Evolutionary conservation across 2,888 invertebrate species (phyloP).

Genomic region (Andrena bucephala): DNA sequence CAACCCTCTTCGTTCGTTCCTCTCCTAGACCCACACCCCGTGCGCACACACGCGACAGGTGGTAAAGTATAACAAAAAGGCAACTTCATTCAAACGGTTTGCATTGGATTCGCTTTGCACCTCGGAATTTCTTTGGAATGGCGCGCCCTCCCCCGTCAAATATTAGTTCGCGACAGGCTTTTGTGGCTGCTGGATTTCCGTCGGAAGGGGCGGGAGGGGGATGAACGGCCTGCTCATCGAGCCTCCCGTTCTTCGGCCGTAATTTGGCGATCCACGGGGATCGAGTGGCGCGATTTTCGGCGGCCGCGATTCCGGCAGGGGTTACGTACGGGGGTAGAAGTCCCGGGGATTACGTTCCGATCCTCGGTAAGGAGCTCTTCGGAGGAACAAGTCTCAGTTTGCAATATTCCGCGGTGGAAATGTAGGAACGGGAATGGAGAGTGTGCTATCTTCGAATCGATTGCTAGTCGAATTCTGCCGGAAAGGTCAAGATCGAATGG

Average conservation of each 20-base stretch:
- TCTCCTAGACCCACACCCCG: constrained; percentile 65
- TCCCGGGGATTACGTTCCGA: too few species aligned
- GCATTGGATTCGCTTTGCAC: constrained; percentile 67
- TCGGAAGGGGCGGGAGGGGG: background rate
- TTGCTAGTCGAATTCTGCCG: background rate
- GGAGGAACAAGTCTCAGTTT: too few species aligned
- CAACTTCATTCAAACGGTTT: constrained; percentile 72
- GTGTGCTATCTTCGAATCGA: background rate
- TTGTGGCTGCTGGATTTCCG: constrained; percentile 44
- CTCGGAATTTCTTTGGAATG: constrained; percentile 59
- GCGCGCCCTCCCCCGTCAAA: constrained; percentile 44
- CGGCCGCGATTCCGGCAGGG: too few species aligned
- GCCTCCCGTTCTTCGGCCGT: background rate
- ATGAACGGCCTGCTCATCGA: background rate
- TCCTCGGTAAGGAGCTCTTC: too few species aligned
- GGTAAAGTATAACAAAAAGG: constrained; percentile 74
- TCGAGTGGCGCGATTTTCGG: background rate
- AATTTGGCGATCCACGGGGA: background rate
- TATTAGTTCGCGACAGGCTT: constrained; percentile 60
- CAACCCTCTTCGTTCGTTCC: constrained; percentile 42
- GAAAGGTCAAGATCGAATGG: constrained; percentile 5
- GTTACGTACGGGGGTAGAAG: too few species aligned
- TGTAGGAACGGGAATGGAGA: too few species aligned
- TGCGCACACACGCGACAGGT: constrained; percentile 80
- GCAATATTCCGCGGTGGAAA: too few species aligned